Percentiles rank a stretch among this genome's conserved stretches.
Evolutionary conservation across 2,797 vertebrate species (phyloP).

Genomic region (Geotrypetes seraphini): DNA sequence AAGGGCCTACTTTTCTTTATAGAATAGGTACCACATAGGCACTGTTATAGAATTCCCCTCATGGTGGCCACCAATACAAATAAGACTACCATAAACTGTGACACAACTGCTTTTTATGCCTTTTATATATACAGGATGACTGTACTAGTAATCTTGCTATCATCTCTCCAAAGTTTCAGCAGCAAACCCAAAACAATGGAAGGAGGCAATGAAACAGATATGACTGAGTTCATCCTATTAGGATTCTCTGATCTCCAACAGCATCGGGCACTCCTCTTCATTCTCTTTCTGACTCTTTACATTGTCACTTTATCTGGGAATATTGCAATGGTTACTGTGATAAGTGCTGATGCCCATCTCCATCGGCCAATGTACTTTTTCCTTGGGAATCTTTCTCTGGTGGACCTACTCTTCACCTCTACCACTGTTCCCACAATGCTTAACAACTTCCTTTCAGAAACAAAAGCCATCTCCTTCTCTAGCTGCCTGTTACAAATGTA

Average conservation of each 20-base stretch:
- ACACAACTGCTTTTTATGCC: too few species aligned
- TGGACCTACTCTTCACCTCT: not conserved
- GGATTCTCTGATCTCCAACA: not conserved
- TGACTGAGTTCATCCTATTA: not conserved
- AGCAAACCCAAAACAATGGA: too few species aligned
- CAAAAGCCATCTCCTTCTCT: not conserved
- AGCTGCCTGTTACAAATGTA: not conserved
- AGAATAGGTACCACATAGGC: too few species aligned
- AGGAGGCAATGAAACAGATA: not conserved
- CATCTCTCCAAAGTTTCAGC: too few species aligned
- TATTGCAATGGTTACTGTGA: not conserved
- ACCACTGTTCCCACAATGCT: not conserved
- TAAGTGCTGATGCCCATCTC: not conserved
- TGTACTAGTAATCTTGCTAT: too few species aligned
- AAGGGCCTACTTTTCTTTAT: too few species aligned
- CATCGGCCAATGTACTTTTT: not conserved
- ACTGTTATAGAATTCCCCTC: too few species aligned
- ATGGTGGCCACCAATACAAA: too few species aligned
- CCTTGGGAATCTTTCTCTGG: not conserved
- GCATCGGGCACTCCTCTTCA: not conserved
- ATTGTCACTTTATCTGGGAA: not conserved
- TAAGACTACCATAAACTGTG: too few species aligned
- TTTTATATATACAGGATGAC: too few species aligned
- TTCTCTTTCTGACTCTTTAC: not conserved
- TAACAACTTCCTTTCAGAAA: not conserved